These are phyloP conservation scores for Cosmia trapezina DNA, from an alignment of 2,888 invertebrate species.

Conservation along the genomic window DNA sequence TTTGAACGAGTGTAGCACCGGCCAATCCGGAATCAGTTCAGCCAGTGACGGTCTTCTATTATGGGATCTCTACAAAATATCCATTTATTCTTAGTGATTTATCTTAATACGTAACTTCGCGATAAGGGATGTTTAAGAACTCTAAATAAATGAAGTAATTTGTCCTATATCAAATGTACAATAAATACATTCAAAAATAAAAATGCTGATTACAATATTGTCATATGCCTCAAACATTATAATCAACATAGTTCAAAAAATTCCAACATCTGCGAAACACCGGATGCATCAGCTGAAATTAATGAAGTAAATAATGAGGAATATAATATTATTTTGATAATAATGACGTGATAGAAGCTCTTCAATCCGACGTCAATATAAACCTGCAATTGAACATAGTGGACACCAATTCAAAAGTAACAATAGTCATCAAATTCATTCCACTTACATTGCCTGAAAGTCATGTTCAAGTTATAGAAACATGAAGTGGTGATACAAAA, in stretches of 20 bases:
- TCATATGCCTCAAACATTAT: conserved; percentile 46
- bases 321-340: conserved; percentile 76
- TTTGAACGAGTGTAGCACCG: conserved; percentile 95
- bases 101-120: conserved; percentile 20
- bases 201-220: conserved; percentile 63
- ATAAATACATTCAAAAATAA: conserved; percentile 17
- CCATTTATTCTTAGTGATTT: conserved; percentile 80
- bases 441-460: conserved; percentile 89
- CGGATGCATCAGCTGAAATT: conserved; percentile 88
- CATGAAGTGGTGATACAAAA: conserved; percentile 88
- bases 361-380: conserved; percentile 86
- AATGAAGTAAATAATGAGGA: conserved; percentile 81
- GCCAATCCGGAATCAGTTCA: conserved; percentile 99
- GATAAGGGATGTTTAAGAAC: conserved; percentile 20
- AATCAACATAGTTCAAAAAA: conserved; percentile 72
- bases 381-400: conserved; percentile 85
- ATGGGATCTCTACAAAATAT: conserved; percentile 89
- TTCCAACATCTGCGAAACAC: conserved; percentile 87
- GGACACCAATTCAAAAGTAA: conserved; percentile 79
- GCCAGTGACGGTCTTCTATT: conserved; percentile 96
- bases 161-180: conserved; percentile 38
- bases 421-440: conserved; percentile 87
- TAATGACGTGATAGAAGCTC: conserved; percentile 88
- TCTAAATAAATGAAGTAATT: conserved; percentile 5
- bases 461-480: conserved; percentile 83